Conservation (phyloP, 2,113 vertebrate genomes). For the Muscicapa adusta region DNA sequence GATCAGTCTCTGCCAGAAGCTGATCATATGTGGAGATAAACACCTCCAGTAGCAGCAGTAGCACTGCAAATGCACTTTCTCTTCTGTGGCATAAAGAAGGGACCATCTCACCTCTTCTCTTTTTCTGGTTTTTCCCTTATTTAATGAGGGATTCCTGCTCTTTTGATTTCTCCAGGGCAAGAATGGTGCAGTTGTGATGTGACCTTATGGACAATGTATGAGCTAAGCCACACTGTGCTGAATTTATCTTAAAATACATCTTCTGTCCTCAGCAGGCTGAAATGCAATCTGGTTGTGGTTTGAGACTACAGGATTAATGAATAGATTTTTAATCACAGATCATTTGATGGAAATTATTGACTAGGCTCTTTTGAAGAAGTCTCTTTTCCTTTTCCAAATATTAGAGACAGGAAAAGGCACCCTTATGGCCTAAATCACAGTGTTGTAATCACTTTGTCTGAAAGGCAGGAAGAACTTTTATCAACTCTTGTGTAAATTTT, state of each 20-base stretch:
- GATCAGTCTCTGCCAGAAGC: background rate
- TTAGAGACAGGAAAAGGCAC: background rate
- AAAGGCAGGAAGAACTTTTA: background rate
- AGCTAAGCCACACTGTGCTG: background rate
- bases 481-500: background rate
- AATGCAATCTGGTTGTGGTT: background rate
- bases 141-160: background rate
- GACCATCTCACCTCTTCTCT: background rate
- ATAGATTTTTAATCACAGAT: background rate
- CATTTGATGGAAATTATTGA: background rate
- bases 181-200: background rate
- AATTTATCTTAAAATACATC: background rate
- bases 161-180: background rate
- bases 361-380: background rate
- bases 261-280: background rate
- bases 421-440: background rate
- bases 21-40: background rate
- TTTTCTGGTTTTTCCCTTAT: background rate
- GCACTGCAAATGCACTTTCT: background rate
- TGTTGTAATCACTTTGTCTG: background rate
- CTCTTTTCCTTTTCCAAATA: background rate
- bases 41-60: background rate
- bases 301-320: background rate
- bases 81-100: background rate
- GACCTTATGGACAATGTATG: background rate